Evolutionary conservation across 2,797 vertebrate genomes (phyloP).

Genomic region (Pseudomugil tenellus): DNA sequence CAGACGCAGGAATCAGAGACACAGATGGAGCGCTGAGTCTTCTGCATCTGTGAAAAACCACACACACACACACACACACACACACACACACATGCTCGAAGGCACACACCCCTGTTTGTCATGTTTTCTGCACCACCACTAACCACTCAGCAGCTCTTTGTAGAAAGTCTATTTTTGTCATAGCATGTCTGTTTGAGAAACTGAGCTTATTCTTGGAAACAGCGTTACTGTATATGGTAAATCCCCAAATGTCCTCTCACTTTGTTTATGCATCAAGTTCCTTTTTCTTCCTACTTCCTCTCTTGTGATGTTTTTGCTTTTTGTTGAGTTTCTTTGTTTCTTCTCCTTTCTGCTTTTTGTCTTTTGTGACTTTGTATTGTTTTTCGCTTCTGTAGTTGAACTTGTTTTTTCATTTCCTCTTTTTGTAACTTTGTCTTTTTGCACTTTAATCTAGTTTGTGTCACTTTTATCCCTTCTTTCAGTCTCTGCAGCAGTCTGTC

Average conservation of each 20-base stretch:
- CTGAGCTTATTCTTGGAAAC: conserved; percentile 48
- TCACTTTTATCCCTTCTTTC: not conserved
- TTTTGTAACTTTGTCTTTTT: not conserved
- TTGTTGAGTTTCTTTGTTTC: not conserved
- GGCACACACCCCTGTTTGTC: conserved; percentile 41
- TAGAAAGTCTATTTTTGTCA: conserved; percentile 67
- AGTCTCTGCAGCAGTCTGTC: conserved; percentile 21
- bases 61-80: conserved; percentile 12
- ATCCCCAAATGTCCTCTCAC: conserved; percentile 32
- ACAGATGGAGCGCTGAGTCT: conserved; percentile 37
- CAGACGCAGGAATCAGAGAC: conserved; percentile 38
- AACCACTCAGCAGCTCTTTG: conserved; percentile 59
- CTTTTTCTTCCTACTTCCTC: conserved; percentile 39
- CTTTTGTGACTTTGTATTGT: not conserved
- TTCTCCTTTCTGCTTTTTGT: not conserved
- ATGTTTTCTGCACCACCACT: conserved; percentile 50
- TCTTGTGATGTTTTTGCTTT: conserved; percentile 13
- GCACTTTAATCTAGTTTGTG: not conserved
- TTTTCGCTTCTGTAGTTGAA: not conserved
- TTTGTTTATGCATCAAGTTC: conserved; percentile 48
- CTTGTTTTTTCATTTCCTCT: not conserved
- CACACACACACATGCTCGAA: not conserved
- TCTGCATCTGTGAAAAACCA: conserved; percentile 29
- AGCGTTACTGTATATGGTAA: conserved; percentile 64
- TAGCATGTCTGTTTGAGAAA: conserved; percentile 59